A percentile compares a stretch with the other conserved stretches of the same genome.
phyloP scores from a whole-genome alignment of 2,797 vertebrate genomes.

The Etheostoma perlongum region DNA sequence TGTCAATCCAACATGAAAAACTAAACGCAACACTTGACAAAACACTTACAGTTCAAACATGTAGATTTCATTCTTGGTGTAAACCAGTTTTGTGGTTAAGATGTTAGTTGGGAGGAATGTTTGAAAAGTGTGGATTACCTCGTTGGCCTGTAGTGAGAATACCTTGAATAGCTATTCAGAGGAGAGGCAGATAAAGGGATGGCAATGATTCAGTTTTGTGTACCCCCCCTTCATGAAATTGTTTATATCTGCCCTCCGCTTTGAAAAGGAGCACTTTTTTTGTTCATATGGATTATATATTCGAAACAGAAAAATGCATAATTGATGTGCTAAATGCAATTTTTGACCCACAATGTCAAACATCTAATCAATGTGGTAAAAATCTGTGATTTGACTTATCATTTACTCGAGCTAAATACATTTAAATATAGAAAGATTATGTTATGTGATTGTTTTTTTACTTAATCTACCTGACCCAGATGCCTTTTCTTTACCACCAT shows the following conservation, averaged over 20 bases:
- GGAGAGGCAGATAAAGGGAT: constrained; percentile 91
- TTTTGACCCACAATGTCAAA: constrained; percentile 9
- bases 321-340: constrained; percentile 2
- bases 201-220: constrained; percentile 53
- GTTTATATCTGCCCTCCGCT: constrained; percentile 32
- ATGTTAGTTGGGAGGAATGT: constrained; percentile 83
- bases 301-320: neutral
- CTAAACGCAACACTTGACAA: constrained; percentile 54
- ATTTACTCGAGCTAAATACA: neutral
- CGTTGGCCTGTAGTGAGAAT: constrained; percentile 86
- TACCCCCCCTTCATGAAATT: constrained; percentile 28
- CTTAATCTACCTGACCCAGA: constrained; percentile 1
- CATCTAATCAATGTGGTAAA: constrained; percentile 6
- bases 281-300: constrained; percentile 13
- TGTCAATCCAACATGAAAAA: constrained; percentile 58
- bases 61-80: constrained; percentile 62
- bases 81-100: constrained; percentile 76
- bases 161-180: constrained; percentile 89
- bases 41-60: constrained; percentile 69
- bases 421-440: neutral
- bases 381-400: neutral
- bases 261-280: constrained; percentile 14
- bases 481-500: constrained; percentile 24
- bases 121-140: constrained; percentile 85
- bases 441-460: constrained; percentile 4